Evolutionary conservation across 2,113 vertebrate genomes (phyloP), one percentile per base, ranked within the genome.

Genomic region (Lasiurus cinereus): DNA sequence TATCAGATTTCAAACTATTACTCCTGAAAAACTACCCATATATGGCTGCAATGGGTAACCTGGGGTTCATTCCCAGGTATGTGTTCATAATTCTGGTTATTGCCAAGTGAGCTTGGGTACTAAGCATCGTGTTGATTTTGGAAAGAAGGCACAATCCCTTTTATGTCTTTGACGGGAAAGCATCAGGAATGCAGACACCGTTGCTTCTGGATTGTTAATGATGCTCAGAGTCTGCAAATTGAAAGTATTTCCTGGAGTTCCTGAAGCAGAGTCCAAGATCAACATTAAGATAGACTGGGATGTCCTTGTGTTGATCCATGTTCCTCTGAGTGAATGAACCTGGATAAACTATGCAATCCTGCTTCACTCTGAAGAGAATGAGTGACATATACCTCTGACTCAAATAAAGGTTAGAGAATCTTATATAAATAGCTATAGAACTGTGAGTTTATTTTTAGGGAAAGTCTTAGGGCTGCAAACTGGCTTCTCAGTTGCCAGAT

Each of bases 191-290:
- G 82, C 31, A 94, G 87, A 90, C 70, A 79, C 46, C 84, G 76
- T 59, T 78, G 83, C 54, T 77, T 88, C 76, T 93, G 72, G 54
- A 59, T 90, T 91, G 66, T 80, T 95, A 90, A 70, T 69, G 70
- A 73, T 84, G 62, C 31, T 96, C 54, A 89, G 36, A 77, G 66
- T 15, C 83, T 82, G 48, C 76, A 77, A 83, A 86, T 0, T 48
- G 64, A 88, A 93, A 91, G 83, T 52, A 89, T 82, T 95, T 96
- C 84, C 92, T 92, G 69, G 84, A 78, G 39, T 74, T 92, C 77
- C 83, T 91, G 87, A 88, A 90, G 90, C 54, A 64, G 10, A 93
- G 88, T 46, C 90, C 72, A 74, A 88, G 46, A 78, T 52, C 80
- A 80, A 46, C 64, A 92, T 69, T 46, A 36, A 95, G 62, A 91